A percentile compares a stretch with the other conserved stretches of the same genome.
These are phyloP conservation scores for Pseudochaenichthys georgianus DNA, from an alignment of 2,797 vertebrate species.

Conservation along the genomic window DNA sequence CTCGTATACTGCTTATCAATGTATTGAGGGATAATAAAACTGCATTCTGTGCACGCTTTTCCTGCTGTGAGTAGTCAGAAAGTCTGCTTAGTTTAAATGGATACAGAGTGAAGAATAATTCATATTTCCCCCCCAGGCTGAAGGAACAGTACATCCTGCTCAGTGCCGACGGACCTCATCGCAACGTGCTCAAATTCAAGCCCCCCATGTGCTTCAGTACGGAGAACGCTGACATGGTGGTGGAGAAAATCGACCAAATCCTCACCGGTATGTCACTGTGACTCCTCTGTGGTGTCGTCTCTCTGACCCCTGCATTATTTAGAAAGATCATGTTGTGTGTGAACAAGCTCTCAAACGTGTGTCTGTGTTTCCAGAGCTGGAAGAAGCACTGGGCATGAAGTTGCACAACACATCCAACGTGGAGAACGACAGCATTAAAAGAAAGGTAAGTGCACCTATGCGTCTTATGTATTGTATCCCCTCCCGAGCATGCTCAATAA, in stretches of 20 bases:
- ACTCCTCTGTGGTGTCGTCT: background rate
- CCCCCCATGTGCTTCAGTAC: constrained; percentile 95
- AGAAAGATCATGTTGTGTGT: constrained; percentile 16
- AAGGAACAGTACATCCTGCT: constrained; percentile 92
- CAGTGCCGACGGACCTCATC: constrained; percentile 94
- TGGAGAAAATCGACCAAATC: constrained; percentile 88
- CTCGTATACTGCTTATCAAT: background rate
- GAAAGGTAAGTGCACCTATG: constrained; percentile 79
- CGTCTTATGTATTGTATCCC: background rate
- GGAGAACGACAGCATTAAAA: constrained; percentile 75
- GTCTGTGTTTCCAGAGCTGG: constrained; percentile 85
- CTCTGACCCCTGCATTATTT: constrained; percentile 1
- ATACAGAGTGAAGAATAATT: background rate
- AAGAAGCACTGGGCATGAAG: constrained; percentile 80
- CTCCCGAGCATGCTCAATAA: background rate
- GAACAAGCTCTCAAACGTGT: background rate
- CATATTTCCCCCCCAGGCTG: constrained; percentile 80
- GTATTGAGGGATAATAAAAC: background rate
- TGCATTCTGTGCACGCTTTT: background rate
- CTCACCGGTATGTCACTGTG: constrained; percentile 87
- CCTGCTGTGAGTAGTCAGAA: background rate
- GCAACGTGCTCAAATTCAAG: constrained; percentile 97
- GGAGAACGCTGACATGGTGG: constrained; percentile 89
- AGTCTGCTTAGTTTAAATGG: background rate
- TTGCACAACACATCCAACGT: constrained; percentile 21